Evolutionary conservation across 2,113 vertebrate species (phyloP).

Genomic region (Halichoeres trimaculatus): DNA sequence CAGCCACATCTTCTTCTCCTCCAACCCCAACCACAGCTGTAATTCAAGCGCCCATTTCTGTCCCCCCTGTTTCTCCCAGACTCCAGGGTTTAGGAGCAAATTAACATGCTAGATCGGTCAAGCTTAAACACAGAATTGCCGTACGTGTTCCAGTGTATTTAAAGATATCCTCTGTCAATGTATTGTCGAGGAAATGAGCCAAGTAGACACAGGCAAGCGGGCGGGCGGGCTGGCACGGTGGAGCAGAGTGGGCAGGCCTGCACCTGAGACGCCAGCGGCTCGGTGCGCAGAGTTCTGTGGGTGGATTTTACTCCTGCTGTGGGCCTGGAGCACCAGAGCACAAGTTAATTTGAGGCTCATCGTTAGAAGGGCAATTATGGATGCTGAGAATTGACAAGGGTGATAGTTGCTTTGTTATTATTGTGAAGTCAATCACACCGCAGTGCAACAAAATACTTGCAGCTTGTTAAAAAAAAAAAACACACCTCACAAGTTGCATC

Average conservation of each 20-base stretch:
- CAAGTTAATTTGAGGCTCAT: slow-evolving; percentile 66
- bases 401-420: slow-evolving; percentile 47
- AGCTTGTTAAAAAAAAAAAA: not conserved
- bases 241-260: slow-evolving; percentile 34
- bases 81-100: slow-evolving; percentile 84
- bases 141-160: slow-evolving; percentile 78
- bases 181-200: slow-evolving; percentile 58
- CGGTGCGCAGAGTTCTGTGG: slow-evolving; percentile 61
- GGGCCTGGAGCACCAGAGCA: slow-evolving; percentile 36
- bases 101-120: slow-evolving; percentile 82
- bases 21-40: slow-evolving; percentile 72
- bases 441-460: not conserved
- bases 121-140: slow-evolving; percentile 83
- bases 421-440: slow-evolving; percentile 10
- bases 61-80: slow-evolving; percentile 74
- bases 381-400: slow-evolving; percentile 52
- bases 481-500: no score
- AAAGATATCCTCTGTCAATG: slow-evolving; percentile 79
- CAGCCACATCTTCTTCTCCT: slow-evolving; percentile 6
- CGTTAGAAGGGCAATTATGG: slow-evolving; percentile 58
- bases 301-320: slow-evolving; percentile 43
- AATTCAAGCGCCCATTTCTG: slow-evolving; percentile 78
- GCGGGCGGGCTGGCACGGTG: slow-evolving; percentile 11
- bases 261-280: slow-evolving; percentile 38
- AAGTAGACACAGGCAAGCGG: slow-evolving; percentile 34